These are phyloP conservation scores for Hemaris fuciformis DNA, from an alignment of 2,888 invertebrate species.

Conservation along the genomic window DNA sequence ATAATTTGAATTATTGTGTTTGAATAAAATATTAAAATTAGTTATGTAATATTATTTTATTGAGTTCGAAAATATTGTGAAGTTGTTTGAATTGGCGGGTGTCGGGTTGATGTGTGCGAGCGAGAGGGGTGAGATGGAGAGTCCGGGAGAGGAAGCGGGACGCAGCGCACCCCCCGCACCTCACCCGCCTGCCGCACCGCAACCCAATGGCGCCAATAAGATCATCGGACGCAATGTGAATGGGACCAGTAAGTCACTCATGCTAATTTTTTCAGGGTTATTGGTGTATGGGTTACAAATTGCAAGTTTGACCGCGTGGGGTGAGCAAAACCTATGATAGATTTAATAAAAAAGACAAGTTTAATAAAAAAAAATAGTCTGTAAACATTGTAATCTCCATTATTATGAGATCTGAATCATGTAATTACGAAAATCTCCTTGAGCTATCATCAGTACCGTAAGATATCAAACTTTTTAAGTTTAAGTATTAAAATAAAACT, in stretches of 20 bases:
- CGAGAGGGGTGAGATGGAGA: conserved; percentile 74
- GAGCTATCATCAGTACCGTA: too few relatives aligned
- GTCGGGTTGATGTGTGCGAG: conserved; percentile 74
- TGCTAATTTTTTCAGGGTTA: conserved; percentile 32
- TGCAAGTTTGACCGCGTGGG: background rate
- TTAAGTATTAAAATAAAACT: too few relatives aligned
- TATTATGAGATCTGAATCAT: too few relatives aligned
- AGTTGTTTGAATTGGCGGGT: conserved; percentile 64
- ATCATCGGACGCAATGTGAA: conserved; percentile 84
- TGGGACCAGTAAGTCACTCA: conserved; percentile 83
- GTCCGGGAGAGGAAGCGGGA: conserved; percentile 76
- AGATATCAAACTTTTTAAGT: too few relatives aligned
- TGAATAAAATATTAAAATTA: conserved; percentile 17
- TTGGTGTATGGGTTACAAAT: background rate
- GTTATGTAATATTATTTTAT: conserved; percentile 26
- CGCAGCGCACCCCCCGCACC: conserved; percentile 63
- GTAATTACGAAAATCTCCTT: too few relatives aligned
- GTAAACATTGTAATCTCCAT: background rate
- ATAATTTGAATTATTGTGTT: conserved; percentile 10
- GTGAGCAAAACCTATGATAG: background rate
- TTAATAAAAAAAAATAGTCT: background rate
- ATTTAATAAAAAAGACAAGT: background rate
- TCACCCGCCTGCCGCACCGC: conserved; percentile 67
- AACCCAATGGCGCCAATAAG: conserved; percentile 81
- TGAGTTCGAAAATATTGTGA: conserved; percentile 47